phyloP scores from a whole-genome alignment of 2,888 invertebrate species.

The Polydesmus complanatus region DNA sequence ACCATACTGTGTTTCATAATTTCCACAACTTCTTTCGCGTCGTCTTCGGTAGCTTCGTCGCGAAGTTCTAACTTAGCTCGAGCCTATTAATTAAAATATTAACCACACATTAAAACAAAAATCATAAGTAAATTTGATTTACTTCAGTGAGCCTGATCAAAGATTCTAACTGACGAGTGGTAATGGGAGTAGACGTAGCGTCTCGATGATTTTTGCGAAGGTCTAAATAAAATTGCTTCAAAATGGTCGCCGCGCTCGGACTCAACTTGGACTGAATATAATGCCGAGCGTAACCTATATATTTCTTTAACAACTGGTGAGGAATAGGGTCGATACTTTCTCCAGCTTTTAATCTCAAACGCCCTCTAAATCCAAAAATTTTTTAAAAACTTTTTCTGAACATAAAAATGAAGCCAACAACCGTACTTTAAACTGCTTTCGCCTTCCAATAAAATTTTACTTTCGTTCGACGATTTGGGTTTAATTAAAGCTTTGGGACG shows the following conservation, averaged over 20 bases:
- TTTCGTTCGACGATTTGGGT: neutral
- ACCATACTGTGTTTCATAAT: constrained; percentile 64
- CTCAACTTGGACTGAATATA: constrained; percentile 60
- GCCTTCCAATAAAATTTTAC: neutral
- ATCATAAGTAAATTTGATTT: too few species aligned
- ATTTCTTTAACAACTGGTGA: constrained; percentile 63
- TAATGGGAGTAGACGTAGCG: constrained; percentile 60
- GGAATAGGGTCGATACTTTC: constrained; percentile 58
- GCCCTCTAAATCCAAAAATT: constrained; percentile 39
- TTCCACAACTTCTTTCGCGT: constrained; percentile 74
- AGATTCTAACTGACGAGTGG: constrained; percentile 76
- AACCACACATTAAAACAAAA: neutral
- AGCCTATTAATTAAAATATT: constrained; percentile 44
- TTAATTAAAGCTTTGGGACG: neutral
- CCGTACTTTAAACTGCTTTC: neutral
- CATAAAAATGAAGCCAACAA: too few species aligned
- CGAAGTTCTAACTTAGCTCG: constrained; percentile 75
- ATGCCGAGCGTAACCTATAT: constrained; percentile 77
- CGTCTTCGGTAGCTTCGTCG: constrained; percentile 58
- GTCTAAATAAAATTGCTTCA: constrained; percentile 67
- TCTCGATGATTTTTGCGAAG: constrained; percentile 51
- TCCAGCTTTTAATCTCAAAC: constrained; percentile 43
- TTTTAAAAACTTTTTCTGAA: too few species aligned
- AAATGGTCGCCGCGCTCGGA: constrained; percentile 49
- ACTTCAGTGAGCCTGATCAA: constrained; percentile 58